phyloP scores from a whole-genome alignment of 1,140 invertebrate genomes.

The Drosophila varians region DNA sequence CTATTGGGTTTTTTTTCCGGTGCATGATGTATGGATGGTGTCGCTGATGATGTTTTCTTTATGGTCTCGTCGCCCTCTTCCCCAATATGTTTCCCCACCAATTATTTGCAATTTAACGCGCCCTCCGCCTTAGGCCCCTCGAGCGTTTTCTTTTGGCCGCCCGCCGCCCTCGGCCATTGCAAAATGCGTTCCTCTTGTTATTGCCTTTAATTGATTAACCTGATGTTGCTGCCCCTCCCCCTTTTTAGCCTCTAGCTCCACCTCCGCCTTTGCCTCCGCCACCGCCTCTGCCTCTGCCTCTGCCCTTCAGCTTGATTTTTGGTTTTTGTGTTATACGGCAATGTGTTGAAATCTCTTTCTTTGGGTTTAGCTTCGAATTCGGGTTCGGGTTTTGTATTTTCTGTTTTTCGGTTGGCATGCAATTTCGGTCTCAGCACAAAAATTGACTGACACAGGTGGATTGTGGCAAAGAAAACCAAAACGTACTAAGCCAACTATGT shows the following conservation, averaged over 20 bases:
- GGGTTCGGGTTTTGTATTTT: conserved; percentile 19
- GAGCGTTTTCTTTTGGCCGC: conserved; percentile 29
- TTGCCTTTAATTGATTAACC: conserved; percentile 74
- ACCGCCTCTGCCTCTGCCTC: neutral
- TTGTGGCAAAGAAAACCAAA: conserved; percentile 45
- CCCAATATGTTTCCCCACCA: conserved; percentile 35
- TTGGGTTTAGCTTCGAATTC: conserved; percentile 30
- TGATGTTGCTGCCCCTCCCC: conserved; percentile 1
- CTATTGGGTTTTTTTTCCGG: conserved; percentile 8
- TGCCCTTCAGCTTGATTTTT: conserved; percentile 28
- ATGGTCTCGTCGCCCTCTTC: conserved; percentile 6
- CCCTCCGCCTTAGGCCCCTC: conserved; percentile 20
- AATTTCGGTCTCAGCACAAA: conserved; percentile 72
- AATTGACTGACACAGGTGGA: conserved; percentile 66
- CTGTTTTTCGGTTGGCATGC: conserved; percentile 44
- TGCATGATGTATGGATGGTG: conserved; percentile 18
- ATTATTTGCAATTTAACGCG: conserved; percentile 75
- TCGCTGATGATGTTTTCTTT: conserved; percentile 45
- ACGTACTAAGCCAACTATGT: conserved; percentile 28
- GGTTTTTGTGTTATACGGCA: conserved; percentile 39
- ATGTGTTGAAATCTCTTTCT: conserved; percentile 65
- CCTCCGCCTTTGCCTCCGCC: neutral
- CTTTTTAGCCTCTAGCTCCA: neutral
- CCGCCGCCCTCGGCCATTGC: conserved; percentile 38
- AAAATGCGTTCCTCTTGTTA: conserved; percentile 48